These are phyloP conservation scores for Athalia rosae DNA, from an alignment of 2,888 invertebrate genomes.

Conservation along the genomic window DNA sequence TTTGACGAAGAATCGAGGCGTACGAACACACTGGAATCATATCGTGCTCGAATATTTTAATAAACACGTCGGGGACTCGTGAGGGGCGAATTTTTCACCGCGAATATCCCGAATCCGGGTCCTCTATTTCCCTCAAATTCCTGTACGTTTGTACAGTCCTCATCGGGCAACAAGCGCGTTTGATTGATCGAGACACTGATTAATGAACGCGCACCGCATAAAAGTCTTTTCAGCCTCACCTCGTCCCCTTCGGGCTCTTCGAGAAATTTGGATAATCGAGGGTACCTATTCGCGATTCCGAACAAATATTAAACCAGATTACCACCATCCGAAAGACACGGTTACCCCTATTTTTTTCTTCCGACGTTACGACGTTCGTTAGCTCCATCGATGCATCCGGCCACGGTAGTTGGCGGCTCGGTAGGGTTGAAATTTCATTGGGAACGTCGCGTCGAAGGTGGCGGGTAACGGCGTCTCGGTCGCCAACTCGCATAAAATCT, in stretches of 20 bases:
- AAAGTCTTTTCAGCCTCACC: not conserved
- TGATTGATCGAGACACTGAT: slow-evolving; percentile 19
- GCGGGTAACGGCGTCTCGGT: slow-evolving; percentile 20
- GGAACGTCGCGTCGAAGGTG: not conserved
- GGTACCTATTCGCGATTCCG: too few relatives aligned
- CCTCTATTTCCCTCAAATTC: not conserved
- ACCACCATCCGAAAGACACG: too few relatives aligned
- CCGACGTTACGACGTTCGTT: too few relatives aligned
- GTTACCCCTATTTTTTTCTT: too few relatives aligned
- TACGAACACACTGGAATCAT: slow-evolving; percentile 3
- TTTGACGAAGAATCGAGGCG: slow-evolving; percentile 40
- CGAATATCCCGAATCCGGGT: not conserved
- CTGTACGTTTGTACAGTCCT: not conserved
- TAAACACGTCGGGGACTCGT: not conserved
- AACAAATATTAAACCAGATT: too few relatives aligned
- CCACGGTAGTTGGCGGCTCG: not conserved
- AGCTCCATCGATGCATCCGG: not conserved
- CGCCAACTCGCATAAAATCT: not conserved
- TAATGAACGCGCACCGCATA: not conserved
- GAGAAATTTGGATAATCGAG: not conserved
- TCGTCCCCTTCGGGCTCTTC: not conserved
- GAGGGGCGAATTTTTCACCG: not conserved
- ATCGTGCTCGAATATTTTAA: slow-evolving; percentile 29
- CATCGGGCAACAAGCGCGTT: not conserved
- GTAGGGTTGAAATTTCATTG: slow-evolving; percentile 7